phyloP scores from a whole-genome alignment of 2,113 vertebrate species.

The Oncorhynchus gorbuscha region DNA sequence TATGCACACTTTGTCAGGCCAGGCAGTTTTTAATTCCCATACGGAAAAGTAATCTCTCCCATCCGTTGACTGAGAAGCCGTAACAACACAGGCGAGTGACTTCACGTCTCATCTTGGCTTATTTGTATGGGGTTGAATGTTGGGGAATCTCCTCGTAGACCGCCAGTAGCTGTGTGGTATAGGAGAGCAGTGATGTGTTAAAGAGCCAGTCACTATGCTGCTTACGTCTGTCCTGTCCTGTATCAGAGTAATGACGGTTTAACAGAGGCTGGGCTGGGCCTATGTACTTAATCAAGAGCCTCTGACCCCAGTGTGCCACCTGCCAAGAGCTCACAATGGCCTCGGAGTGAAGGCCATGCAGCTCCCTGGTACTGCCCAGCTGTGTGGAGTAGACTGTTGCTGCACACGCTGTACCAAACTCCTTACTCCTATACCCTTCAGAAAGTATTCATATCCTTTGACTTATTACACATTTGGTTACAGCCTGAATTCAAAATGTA shows the following conservation, averaged over 20 bases:
- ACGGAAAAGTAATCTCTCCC: constrained; percentile 20
- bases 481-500: too few relatives aligned
- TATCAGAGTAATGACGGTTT: background rate
- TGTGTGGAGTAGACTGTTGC: background rate
- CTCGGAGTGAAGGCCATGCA: background rate
- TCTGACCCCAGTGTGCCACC: background rate
- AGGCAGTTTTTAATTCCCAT: constrained; percentile 7
- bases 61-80: background rate
- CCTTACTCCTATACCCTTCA: too few relatives aligned
- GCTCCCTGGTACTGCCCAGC: background rate
- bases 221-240: constrained; percentile 3
- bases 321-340: background rate
- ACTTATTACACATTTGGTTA: too few relatives aligned
- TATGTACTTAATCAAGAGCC: background rate
- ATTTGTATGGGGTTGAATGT: constrained; percentile 29
- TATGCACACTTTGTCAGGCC: background rate
- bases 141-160: background rate
- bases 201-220: background rate
- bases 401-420: too few relatives aligned
- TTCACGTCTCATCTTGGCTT: constrained; percentile 33
- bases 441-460: too few relatives aligned
- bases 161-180: constrained; percentile 35
- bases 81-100: constrained; percentile 40
- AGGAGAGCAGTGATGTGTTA: constrained; percentile 36
- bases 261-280: background rate